Evolutionary conservation across 2,113 vertebrate genomes (phyloP).

Genomic region (Mus spicilegus): DNA sequence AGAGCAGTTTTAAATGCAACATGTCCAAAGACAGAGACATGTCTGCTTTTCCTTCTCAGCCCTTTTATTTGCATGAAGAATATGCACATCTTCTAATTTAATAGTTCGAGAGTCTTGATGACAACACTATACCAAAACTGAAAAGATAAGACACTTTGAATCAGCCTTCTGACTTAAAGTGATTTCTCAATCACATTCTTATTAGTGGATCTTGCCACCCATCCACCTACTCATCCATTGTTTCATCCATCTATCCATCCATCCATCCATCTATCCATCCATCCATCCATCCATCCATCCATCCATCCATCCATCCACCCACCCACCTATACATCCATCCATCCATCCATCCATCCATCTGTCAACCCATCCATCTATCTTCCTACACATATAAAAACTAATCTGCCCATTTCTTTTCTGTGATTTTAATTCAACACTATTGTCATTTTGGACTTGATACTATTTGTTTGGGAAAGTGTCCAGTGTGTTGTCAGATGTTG

Average conservation of each 20-base stretch:
- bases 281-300: neutral
- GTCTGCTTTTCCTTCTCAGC: neutral
- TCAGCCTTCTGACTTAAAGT: neutral
- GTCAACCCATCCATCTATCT: neutral
- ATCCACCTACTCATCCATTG: neutral
- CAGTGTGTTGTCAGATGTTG: neutral
- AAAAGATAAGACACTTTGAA: neutral
- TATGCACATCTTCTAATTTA: neutral
- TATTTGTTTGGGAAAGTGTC: neutral
- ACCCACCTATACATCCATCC: no score
- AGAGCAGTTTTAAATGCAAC: neutral
- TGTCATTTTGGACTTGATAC: neutral
- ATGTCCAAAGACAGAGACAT: neutral
- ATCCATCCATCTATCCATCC: neutral
- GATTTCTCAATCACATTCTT: neutral
- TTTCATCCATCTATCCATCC: neutral
- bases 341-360: neutral
- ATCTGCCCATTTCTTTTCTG: neutral
- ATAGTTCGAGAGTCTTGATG: neutral
- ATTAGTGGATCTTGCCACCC: no score
- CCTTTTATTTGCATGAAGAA: neutral
- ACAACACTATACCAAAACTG: neutral
- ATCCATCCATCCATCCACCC: neutral
- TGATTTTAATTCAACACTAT: neutral
- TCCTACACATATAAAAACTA: neutral